A percentile compares a stretch with the other conserved stretches of the same genome.
Evolutionary conservation across 2,888 invertebrate species (phyloP).

Genomic region (Trichogramma dendrolimi): DNA sequence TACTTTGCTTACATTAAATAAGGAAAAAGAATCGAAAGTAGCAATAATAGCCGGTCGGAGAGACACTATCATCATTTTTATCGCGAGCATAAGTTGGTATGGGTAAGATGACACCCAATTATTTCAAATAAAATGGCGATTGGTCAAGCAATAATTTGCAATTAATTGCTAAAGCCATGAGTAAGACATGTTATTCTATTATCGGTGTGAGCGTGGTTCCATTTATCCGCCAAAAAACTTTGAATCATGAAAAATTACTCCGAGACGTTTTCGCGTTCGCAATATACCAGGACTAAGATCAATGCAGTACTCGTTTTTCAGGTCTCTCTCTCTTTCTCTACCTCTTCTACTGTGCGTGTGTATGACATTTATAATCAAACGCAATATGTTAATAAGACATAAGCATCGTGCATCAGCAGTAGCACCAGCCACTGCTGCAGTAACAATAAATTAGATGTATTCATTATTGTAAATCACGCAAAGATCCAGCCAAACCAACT

Average conservation of each 20-base stretch:
- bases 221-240: conserved; percentile 14
- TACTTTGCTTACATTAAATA: no score
- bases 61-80: no score
- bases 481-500: conserved; percentile 22
- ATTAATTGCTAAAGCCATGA: no score
- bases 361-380: conserved; percentile 23
- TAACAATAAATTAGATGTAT: conserved; percentile 24
- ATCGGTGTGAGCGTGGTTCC: no score
- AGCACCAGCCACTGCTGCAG: not conserved
- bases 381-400: conserved; percentile 30
- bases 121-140: no score
- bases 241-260: conserved; percentile 28
- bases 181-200: no score
- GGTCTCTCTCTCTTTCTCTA: conserved; percentile 12
- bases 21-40: no score
- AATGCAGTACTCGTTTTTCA: conserved; percentile 23
- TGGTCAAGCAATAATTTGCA: no score
- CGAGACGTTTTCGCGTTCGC: conserved; percentile 17
- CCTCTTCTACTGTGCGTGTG: not conserved
- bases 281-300: not conserved
- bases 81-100: no score
- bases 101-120: no score
- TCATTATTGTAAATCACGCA: conserved; percentile 30
- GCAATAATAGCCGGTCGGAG: no score
- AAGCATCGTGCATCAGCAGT: conserved; percentile 3